Base-by-base conservation (phyloP, 1,140 invertebrate genomes). In the Temnothorax curvispinosus region DNA sequence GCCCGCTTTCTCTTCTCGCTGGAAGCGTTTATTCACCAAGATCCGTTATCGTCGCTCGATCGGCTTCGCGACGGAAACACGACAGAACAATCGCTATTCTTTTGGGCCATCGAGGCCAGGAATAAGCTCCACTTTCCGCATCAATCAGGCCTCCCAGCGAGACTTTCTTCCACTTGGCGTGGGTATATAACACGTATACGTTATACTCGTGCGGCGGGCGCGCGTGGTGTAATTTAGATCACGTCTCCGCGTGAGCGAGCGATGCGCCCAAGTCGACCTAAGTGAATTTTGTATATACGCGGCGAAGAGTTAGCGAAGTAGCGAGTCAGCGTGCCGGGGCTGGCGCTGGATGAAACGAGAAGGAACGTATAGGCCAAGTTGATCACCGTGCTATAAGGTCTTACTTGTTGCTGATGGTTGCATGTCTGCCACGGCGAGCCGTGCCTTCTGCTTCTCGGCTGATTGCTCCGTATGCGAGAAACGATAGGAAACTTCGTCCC, bases 391-490 rank as follows among this genome's bases (percentile, higher is more conserved):
- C 89, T 91, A 76, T 90, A 93, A 91, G 90, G 91, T 94, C 89
- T 94, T 94, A 94, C 94, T 94, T 94, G 93, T 94, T 94, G 94
- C 93, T 94, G 93, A 94, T 92, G 92, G 91, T 94, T 94, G 93
- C 93, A 94, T 94, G 93, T 94, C 93, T 94, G 91, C 91, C 87
- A 87, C 87, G 47, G 60, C 62, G 44, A 47, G 76, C 86, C 78
- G 88, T 92, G 92, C 90, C 90, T 92, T 94, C 88, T 90, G 93
- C 93, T 93, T 94, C 86, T 85, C 88, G 81, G 91, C 88, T 93
- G 92, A 93, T 93, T 92, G 92, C 92, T 93, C 92, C 86, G 90
- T 89, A 90, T 78, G 88, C 88, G 88, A 60, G 81, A 41, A 80
- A 85, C 89, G 89, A 91, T 92, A 90, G 87, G 85, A 50, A 82